Evolutionary conservation across 2,113 vertebrate species (phyloP).

Genomic region (Pandion haliaetus): DNA sequence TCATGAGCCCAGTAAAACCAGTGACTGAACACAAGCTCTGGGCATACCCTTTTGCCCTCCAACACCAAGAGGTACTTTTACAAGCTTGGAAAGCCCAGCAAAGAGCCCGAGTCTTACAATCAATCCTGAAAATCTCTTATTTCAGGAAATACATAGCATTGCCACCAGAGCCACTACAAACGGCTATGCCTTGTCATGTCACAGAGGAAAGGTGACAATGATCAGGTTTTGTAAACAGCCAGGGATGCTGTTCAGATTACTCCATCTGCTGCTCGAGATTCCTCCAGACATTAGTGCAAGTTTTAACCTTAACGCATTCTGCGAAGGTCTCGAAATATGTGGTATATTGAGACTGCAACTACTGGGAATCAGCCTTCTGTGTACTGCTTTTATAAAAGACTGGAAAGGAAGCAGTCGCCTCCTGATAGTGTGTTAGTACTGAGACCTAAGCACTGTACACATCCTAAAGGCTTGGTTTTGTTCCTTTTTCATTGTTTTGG

Average conservation of each 20-base stretch:
- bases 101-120: not conserved
- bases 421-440: not conserved
- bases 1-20: not conserved
- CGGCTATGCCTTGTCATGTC: too few relatives aligned
- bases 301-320: not conserved
- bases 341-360: not conserved
- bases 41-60: not conserved
- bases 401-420: not conserved
- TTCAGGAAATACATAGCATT: not conserved
- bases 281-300: not conserved
- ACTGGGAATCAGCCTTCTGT: not conserved
- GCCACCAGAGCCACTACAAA: not conserved
- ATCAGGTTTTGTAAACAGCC: not conserved
- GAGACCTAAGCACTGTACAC: not conserved
- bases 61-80: not conserved
- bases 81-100: not conserved
- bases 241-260: not conserved
- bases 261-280: not conserved
- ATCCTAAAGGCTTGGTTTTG: not conserved
- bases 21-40: not conserved
- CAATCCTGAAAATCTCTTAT: not conserved
- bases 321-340: not conserved
- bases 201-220: not conserved
- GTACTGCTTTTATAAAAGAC: not conserved
- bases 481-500: not conserved